Conservation (phyloP, 2,797 vertebrate species). For the Dromococcyx pavoninus region DNA sequence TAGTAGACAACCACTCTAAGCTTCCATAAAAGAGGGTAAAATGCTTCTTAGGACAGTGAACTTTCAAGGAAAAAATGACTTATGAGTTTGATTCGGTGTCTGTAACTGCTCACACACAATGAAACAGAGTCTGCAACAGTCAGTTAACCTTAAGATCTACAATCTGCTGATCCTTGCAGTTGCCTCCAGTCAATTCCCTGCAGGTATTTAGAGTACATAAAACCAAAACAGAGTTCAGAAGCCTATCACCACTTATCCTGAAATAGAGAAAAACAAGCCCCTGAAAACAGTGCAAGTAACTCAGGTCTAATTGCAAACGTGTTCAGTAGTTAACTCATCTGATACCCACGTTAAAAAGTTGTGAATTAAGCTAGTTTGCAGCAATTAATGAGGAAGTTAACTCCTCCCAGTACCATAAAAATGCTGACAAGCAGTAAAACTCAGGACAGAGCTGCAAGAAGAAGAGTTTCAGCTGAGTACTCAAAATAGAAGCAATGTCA, state of each 20-base stretch:
- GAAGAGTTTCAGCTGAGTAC: not conserved
- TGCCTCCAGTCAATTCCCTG: not conserved
- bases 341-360: not conserved
- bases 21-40: not conserved
- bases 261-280: not conserved
- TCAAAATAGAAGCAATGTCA: not conserved
- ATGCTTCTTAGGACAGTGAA: not conserved
- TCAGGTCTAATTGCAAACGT: not conserved
- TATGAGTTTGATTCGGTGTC: not conserved
- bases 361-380: not conserved
- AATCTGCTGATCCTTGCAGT: not conserved
- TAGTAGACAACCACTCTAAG: not conserved
- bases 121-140: not conserved
- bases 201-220: not conserved
- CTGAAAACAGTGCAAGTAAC: not conserved
- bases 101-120: not conserved
- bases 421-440: constrained; percentile 21
- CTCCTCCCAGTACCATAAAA: not conserved
- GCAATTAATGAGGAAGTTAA: constrained; percentile 31
- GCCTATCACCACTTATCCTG: not conserved
- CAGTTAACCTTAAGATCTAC: not conserved
- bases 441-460: not conserved
- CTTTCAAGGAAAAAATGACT: not conserved
- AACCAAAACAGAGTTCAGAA: not conserved
- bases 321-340: not conserved